phyloP scores from a whole-genome alignment of 2,113 vertebrate genomes.

The Crotophaga sulcirostris region DNA sequence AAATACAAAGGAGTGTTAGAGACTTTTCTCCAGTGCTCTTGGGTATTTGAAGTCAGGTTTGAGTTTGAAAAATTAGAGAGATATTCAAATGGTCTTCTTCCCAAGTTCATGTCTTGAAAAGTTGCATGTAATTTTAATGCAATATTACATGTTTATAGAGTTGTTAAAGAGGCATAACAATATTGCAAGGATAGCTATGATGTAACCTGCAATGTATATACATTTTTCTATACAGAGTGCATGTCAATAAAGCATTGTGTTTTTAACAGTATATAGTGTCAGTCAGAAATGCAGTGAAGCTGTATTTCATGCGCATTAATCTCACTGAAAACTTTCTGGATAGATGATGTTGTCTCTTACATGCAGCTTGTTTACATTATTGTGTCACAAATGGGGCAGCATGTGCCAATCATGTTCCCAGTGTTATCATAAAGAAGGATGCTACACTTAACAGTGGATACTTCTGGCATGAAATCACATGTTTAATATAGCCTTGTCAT shows the following conservation, averaged over 20 bases:
- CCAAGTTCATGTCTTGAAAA: neutral
- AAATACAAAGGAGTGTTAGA: neutral
- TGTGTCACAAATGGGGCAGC: neutral
- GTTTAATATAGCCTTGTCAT: neutral
- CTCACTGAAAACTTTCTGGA: neutral
- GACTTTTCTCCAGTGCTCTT: neutral
- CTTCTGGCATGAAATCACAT: neutral
- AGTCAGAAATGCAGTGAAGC: neutral
- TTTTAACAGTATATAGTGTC: neutral
- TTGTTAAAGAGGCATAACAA: neutral
- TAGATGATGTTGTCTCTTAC: neutral
- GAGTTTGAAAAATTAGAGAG: neutral
- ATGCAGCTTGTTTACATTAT: fast-evolving
- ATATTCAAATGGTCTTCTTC: neutral
- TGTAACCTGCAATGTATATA: neutral
- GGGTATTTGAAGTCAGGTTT: neutral
- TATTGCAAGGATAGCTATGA: neutral
- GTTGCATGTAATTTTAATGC: neutral
- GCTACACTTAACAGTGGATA: neutral
- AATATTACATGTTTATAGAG: neutral
- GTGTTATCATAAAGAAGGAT: neutral
- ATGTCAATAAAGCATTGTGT: neutral
- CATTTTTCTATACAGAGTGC: neutral
- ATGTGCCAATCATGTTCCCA: neutral
- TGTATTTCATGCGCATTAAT: neutral